Evolutionary conservation across 2,888 invertebrate species (phyloP).

Genomic region (Hipparchia semele): DNA sequence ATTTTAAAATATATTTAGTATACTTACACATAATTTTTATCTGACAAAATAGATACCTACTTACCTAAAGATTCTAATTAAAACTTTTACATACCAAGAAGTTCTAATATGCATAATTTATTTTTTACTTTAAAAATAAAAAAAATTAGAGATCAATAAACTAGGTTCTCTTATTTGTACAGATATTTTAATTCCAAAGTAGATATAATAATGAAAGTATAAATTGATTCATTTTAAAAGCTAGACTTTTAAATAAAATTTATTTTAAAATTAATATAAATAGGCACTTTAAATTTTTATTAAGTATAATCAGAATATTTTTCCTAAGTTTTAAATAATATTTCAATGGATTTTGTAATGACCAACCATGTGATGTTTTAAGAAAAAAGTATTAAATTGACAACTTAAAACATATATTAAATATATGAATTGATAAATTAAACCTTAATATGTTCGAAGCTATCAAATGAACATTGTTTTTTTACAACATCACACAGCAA

Average conservation of each 20-base stretch:
- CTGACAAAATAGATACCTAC: background rate
- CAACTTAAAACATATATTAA: too few species aligned
- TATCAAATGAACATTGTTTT: too few species aligned
- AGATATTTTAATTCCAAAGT: conserved; percentile 3
- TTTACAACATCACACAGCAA: too few species aligned
- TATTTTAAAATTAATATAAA: conserved; percentile 31
- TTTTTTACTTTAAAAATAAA: background rate
- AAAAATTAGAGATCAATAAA: conserved; percentile 31
- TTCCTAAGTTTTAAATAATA: background rate
- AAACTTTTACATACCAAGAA: background rate
- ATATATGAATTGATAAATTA: too few species aligned
- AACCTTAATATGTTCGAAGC: too few species aligned
- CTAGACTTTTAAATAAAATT: conserved; percentile 3
- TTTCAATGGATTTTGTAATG: too few species aligned
- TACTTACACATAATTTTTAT: too few species aligned
- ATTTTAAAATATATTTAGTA: background rate
- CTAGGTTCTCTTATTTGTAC: conserved; percentile 11
- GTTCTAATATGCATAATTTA: background rate
- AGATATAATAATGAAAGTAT: background rate
- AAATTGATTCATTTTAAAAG: background rate
- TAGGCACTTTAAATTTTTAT: conserved; percentile 36
- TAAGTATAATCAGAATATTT: background rate
- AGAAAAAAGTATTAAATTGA: too few species aligned
- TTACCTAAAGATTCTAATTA: background rate
- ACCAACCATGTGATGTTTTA: too few species aligned